Conservation (phyloP, 2,113 vertebrate species). For the Aix galericulata region DNA sequence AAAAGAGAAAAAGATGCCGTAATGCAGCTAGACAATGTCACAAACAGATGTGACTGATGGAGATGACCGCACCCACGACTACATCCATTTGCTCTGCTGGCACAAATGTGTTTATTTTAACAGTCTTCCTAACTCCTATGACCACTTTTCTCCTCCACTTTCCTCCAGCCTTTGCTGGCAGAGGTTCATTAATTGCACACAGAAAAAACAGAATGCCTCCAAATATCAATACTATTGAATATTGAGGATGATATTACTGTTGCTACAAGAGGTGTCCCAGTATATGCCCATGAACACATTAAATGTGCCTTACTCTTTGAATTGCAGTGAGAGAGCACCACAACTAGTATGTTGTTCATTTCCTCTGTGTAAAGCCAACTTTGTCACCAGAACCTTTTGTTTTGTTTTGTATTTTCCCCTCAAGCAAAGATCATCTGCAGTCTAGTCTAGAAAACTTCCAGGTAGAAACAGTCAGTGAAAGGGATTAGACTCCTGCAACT, state of each 20-base stretch:
- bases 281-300: background rate
- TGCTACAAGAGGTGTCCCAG: rapidly evolving
- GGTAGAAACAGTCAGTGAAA: background rate
- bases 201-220: background rate
- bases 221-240: background rate
- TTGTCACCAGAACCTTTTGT: too few relatives aligned
- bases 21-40: background rate
- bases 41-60: background rate
- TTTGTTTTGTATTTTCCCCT: background rate
- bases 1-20: background rate
- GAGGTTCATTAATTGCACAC: background rate
- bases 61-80: background rate
- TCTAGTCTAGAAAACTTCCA: background rate
- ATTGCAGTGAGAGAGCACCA: too few relatives aligned
- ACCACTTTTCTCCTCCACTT: background rate
- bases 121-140: background rate
- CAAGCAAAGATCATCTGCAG: background rate
- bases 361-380: too few relatives aligned
- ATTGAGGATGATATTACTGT: background rate
- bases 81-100: background rate
- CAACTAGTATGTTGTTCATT: too few relatives aligned
- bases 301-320: background rate
- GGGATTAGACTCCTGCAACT: background rate
- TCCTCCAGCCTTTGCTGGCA: background rate
- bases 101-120: background rate